Evolutionary conservation across 2,797 vertebrate species (phyloP), one percentile per base, ranked within the genome.

Genomic region (Takifugu ocellatus): DNA sequence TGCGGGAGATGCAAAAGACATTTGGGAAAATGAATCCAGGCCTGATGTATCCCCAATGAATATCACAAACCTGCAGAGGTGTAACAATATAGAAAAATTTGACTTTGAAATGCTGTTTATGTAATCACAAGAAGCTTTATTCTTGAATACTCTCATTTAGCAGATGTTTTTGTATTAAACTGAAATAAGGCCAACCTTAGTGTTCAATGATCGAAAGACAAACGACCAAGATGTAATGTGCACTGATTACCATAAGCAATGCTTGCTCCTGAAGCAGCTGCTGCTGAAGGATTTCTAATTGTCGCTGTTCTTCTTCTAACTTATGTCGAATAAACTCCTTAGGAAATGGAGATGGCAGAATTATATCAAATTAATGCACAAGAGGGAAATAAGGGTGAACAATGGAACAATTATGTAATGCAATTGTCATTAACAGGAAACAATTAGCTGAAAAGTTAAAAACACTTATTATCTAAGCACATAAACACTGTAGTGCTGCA

Each of bases 251-350:
- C 95, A 96, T 93, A 58, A 97, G 93, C 70, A 97, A 87, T 33
- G 95, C 95, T 85, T 97, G 95, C 85, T 97, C 95, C 91, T 97
- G 95, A 78, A 96, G 93, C 84, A 97, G 84, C 90, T 97, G 95
- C 90, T 97, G 95, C 88, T 97, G 95, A 56, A 97, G 93, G 78
- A 96, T 94, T 88, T 97, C 95, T 88, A 97, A 92, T 88, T 97
- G 95, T 50, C 95, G 90, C 90, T 96, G 95, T 85, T 96, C 95
- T 78, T 96, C 95, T 85, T 97, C 95, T 87, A 97, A 91, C 89
- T 95, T 95, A 83, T 96, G 93, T 82, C 95, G 94, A 78, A 97
- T 96, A 90, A 95, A 96, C 72, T 97, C 95, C 95, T 96, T 89
- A 73, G 83, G 79, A 89, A 66, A n/a, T 47, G 79, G 29, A 59